Evolutionary conservation across 2,797 vertebrate genomes (phyloP).

Genomic region (Sphenopsis melanotis): DNA sequence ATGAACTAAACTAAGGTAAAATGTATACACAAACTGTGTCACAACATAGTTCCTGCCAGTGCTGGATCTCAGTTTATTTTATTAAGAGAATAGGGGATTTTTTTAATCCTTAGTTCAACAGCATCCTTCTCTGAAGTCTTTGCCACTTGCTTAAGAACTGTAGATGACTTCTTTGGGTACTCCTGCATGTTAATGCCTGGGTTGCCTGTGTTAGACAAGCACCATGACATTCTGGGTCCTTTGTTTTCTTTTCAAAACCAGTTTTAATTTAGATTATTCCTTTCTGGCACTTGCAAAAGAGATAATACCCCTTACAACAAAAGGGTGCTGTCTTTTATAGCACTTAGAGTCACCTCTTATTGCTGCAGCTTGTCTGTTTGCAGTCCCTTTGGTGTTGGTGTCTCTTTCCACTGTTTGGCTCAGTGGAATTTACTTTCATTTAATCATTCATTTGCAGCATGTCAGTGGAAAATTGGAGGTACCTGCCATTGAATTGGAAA

Average conservation of each 20-base stretch:
- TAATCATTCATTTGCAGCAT: conserved; percentile 62
- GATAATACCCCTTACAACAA: background rate
- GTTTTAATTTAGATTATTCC: background rate
- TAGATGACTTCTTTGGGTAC: background rate
- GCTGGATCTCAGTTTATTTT: background rate
- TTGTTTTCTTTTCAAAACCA: background rate
- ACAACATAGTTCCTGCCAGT: background rate
- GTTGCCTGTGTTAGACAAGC: background rate
- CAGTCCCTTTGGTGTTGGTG: conserved; percentile 5
- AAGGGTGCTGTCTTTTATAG: background rate
- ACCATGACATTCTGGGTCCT: background rate
- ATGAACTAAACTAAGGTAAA: background rate
- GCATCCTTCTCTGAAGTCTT: background rate
- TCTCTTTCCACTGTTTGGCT: conserved; percentile 65
- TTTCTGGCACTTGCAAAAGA: background rate
- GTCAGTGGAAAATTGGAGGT: conserved; percentile 52
- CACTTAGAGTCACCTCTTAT: background rate
- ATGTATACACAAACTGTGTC: background rate
- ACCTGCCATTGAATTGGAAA: conserved; percentile 63
- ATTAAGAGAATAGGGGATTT: accelerated
- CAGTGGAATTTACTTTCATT: conserved; percentile 69
- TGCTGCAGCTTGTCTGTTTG: background rate
- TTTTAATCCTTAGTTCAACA: background rate
- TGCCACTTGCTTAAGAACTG: background rate
- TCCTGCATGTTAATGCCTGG: background rate